Base-by-base conservation (phyloP, 2,113 vertebrate genomes). In the Albula glossodonta region DNA sequence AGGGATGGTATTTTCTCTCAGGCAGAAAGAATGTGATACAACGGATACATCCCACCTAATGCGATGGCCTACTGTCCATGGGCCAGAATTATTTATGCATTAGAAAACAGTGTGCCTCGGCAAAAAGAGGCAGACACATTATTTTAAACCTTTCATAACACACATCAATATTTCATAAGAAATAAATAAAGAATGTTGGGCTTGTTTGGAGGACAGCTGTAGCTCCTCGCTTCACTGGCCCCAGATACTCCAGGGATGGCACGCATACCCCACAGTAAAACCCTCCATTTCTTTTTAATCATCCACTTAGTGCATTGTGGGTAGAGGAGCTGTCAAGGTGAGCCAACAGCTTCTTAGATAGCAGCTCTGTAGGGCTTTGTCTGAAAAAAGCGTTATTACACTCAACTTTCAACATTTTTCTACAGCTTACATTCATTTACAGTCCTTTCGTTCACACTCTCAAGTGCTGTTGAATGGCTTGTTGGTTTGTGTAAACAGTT, bases 91-190 rank as follows among this genome's bases (percentile, higher is more conserved):
- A 99, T 97, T 98, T 97, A 99, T 99, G 97, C 97, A 99, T 99
- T 98, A 96, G 97, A 98, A 98, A 98, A 97, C 97, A 96, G 95
- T 93, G 95, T 94, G 94, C 93, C 84, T 86, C 95, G 96, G 96
- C 96, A 93, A 94, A 93, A 96, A 94, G 94, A 95, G 93, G 93
- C 95, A 97, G 97, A 97, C 97, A 96, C 98, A 98, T 99, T 99
- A 99, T 99, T 99, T 98, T 98, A 99, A 99, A 98, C 97, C 98
- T 98, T 99, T 99, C 98, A 99, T 99, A 99, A 99, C 98, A 98
- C 92, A 93, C 96, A 99, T 99, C 97, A 99, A 99, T 99, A 99
- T 99, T 99, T 99, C 96, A 99, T 96, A 96, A 96, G 97, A 99
- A 98, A 99, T 99, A 99, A 99, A 99, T 99, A 99, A 99, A 98